A percentile compares a stretch with the other conserved stretches of the same genome.
phyloP scores from a whole-genome alignment of 2,888 invertebrate genomes.

The Calameuta filiformis region DNA sequence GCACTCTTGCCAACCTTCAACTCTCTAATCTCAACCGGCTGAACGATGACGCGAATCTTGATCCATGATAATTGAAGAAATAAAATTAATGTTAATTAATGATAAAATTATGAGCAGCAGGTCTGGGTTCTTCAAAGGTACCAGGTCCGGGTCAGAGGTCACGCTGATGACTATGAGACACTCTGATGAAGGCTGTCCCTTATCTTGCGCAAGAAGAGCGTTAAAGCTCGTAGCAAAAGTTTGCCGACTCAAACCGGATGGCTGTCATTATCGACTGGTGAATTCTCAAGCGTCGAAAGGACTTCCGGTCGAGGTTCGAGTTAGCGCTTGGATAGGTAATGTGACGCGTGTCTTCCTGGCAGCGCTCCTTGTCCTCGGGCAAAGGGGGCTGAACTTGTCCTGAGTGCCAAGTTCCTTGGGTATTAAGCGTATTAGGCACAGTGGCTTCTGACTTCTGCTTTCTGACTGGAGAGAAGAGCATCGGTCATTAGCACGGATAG shows the following conservation, averaged over 20 bases:
- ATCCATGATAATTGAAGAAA: background rate
- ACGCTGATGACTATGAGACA: background rate
- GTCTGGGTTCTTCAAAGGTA: accelerated
- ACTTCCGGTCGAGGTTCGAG: conserved; percentile 28
- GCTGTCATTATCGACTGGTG: conserved; percentile 55
- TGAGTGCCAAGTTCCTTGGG: conserved; percentile 57
- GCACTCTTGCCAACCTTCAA: background rate
- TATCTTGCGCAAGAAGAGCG: conserved; percentile 30
- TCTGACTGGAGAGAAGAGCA: conserved; percentile 39
- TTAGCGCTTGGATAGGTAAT: conserved; percentile 49
- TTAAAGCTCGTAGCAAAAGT: conserved; percentile 58
- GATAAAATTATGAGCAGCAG: background rate
- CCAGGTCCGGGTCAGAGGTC: background rate
- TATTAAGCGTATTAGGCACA: conserved; percentile 57
- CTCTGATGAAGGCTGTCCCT: background rate
- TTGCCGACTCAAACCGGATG: conserved; percentile 57
- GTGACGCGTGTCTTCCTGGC: conserved; percentile 49
- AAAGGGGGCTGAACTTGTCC: conserved; percentile 41
- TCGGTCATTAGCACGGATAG: conserved; percentile 61
- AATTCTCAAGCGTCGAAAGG: conserved; percentile 8
- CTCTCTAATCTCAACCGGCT: background rate
- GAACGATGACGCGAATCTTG: background rate
- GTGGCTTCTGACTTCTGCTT: conserved; percentile 33
- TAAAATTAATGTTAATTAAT: background rate
- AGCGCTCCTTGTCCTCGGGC: conserved; percentile 7